phyloP scores from a whole-genome alignment of 2,888 invertebrate genomes.

The Dicyrtoma fusca region DNA sequence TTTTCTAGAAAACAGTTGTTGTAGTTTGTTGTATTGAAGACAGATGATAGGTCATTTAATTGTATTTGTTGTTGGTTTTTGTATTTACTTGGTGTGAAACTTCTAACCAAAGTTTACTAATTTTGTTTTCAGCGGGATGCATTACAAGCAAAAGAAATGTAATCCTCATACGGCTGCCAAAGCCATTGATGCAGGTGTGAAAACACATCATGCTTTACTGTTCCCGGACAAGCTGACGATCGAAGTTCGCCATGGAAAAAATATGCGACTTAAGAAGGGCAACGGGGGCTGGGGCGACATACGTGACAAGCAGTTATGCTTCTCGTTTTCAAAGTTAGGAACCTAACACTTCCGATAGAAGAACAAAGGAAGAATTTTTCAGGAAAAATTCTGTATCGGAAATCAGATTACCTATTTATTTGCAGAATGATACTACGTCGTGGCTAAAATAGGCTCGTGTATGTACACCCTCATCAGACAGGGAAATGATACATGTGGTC shows the following conservation, averaged over 20 bases:
- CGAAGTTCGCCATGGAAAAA: constrained; percentile 67
- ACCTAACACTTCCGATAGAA: not conserved
- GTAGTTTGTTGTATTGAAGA: too few relatives aligned
- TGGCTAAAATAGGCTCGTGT: too few relatives aligned
- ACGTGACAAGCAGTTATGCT: constrained; percentile 82
- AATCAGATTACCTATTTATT: not conserved
- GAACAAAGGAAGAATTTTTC: not conserved
- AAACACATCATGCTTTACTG: constrained; percentile 60
- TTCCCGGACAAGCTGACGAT: constrained; percentile 61
- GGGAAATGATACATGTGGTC: too few relatives aligned
- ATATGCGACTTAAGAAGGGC: constrained; percentile 73
- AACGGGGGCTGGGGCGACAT: constrained; percentile 98
- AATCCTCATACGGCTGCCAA: constrained; percentile 70
- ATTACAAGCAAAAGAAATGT: constrained; percentile 91
- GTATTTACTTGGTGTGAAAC: too few relatives aligned
- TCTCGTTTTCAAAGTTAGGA: constrained; percentile 57
- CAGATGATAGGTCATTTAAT: too few relatives aligned
- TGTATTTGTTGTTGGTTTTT: too few relatives aligned
- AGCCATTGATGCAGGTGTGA: constrained; percentile 59
- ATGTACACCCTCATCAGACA: too few relatives aligned
- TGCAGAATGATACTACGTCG: not conserved
- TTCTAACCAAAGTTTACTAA: too few relatives aligned
- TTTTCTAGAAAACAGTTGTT: too few relatives aligned
- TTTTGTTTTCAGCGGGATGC: constrained; percentile 77
- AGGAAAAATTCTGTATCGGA: not conserved